phyloP scores from a whole-genome alignment of 1,140 invertebrate species.

The Drosophila ohnishii region DNA sequence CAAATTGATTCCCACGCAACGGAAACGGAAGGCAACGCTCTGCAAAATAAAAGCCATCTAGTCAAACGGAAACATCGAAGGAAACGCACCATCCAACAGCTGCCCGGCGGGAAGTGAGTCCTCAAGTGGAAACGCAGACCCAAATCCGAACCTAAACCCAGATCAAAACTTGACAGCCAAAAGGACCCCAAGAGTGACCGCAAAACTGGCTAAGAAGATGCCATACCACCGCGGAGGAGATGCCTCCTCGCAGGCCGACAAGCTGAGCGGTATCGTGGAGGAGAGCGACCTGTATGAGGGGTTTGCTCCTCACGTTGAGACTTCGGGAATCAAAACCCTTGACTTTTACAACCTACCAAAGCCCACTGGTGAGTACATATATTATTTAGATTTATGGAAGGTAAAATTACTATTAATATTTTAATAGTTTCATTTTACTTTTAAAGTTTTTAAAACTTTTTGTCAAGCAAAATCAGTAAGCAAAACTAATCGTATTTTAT shows the following conservation, averaged over 20 bases:
- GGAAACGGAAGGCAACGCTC: conserved; percentile 18
- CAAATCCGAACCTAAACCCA: conserved; percentile 14
- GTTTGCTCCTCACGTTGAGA: conserved; percentile 89
- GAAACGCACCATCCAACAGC: conserved; percentile 13
- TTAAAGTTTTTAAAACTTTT: neutral
- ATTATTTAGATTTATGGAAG: conserved; percentile 2
- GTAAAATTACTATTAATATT: neutral
- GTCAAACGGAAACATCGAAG: conserved; percentile 46
- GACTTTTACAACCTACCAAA: conserved; percentile 83
- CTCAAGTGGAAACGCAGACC: conserved; percentile 10
- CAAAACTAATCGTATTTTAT: neutral
- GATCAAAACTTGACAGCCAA: conserved; percentile 39
- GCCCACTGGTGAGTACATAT: conserved; percentile 69
- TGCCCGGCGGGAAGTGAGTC: conserved; percentile 19
- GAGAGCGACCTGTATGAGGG: conserved; percentile 89
- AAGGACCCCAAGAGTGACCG: conserved; percentile 8
- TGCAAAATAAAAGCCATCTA: conserved; percentile 32
- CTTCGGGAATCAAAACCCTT: conserved; percentile 86
- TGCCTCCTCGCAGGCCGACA: conserved; percentile 78
- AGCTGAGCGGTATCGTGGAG: conserved; percentile 86
- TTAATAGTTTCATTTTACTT: neutral
- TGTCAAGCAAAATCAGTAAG: neutral
- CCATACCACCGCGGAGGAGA: conserved; percentile 76
- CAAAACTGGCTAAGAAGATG: conserved; percentile 76
- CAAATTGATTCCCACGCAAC: conserved; percentile 23